Evolutionary conservation across 2,797 vertebrate genomes (phyloP), one percentile per base, ranked within the genome.

Genomic region (Pangasius mekongensis): DNA sequence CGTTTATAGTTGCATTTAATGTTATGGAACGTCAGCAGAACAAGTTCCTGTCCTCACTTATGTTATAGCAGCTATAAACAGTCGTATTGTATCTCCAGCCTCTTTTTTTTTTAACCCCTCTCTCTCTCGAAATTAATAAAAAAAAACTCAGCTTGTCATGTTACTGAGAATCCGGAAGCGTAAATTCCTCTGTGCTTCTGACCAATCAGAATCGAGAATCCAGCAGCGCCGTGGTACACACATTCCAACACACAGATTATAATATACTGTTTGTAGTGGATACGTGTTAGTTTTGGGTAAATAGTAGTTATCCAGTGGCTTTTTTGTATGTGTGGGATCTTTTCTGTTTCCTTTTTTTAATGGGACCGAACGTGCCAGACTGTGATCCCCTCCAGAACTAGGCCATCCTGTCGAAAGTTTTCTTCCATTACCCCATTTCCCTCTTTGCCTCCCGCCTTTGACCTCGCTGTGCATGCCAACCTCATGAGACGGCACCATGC

Each of bases 401-500:
- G 84, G 56, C 86, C 66, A 58, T 73, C 81, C 87, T 82, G 39
- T 90, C 86, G 85, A 74, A 74, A 89, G 78, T 86, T 69, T 77
- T 39, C 86, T 73, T 85, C 66, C 52, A 81, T 88, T 89, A 88
- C 83, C 80, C 78, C 67, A 71, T 11, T 86, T 89, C 71, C 67
- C 66, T 14, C 20, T 43, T 36, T 52, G 54, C 85, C 67, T 78
- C 62, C 9, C 69, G 89, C 49, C 62, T 71, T 71, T 85, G 84
- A 90, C 87, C 73, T 83, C 73, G 33, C 80, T 54, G 78, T 9
- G 47, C 83, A 33, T 76, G 86, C 83, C 73, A 67, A 60, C 71
- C 20, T 47, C 47, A 11, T 30, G 52, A 88, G 89, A 77, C 76
- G 83, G 49, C 84, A 16, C 91, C 78, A 89, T 90, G 89, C 89